Conservation (phyloP, 1,140 invertebrate genomes). For the Calosoma granatense region DNA sequence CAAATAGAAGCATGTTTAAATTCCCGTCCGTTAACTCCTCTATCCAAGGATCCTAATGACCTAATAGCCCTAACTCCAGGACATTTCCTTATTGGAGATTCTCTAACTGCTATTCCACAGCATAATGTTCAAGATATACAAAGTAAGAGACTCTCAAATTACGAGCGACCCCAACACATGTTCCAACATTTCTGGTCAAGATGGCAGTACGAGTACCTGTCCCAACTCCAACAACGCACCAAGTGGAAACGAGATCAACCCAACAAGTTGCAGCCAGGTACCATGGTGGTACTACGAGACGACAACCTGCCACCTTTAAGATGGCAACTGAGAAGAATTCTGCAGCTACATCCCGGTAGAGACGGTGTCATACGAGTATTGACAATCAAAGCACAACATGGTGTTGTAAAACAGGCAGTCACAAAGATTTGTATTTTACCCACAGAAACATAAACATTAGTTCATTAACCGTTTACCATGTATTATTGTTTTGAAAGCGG, state of each 20-base stretch:
- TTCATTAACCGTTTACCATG: too few species aligned
- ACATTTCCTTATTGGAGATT: conserved; percentile 32
- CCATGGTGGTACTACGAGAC: conserved; percentile 28
- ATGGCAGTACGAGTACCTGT: conserved; percentile 26
- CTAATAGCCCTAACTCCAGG: conserved; percentile 25
- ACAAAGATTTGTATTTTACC: conserved; percentile 21
- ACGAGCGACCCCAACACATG: conserved; percentile 22
- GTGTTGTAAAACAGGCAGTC: conserved; percentile 20
- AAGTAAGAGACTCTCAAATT: conserved; percentile 19
- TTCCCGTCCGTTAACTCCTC: conserved; percentile 16
- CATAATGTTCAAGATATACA: background rate
- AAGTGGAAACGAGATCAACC: conserved; percentile 21
- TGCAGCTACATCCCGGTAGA: conserved; percentile 18
- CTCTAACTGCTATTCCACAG: conserved; percentile 20
- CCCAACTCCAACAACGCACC: conserved; percentile 20
- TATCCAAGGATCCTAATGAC: conserved; percentile 16
- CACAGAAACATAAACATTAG: too few species aligned
- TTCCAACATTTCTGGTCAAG: conserved; percentile 24
- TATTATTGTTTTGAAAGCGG: too few species aligned
- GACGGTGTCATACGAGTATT: conserved; percentile 22
- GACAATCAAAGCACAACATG: conserved; percentile 17
- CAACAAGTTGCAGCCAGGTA: conserved; percentile 18
- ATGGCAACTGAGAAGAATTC: conserved; percentile 26
- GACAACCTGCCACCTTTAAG: conserved; percentile 25
- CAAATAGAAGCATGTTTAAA: conserved; percentile 20